Conservation (phyloP, 1,140 invertebrate species). For the Apolygus lucorum region DNA sequence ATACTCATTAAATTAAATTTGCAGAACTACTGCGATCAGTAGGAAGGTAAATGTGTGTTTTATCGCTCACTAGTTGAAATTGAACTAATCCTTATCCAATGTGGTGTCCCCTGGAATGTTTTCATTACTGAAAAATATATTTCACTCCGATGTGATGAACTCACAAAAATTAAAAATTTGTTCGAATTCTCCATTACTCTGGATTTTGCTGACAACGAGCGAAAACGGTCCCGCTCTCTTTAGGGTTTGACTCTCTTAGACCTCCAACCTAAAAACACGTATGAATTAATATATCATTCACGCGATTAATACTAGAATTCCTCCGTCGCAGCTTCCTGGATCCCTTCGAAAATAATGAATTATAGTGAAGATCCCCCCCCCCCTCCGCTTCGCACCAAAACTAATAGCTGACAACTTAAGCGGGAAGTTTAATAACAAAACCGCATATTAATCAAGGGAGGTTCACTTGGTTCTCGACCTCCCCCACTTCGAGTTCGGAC, state of each 20-base stretch:
- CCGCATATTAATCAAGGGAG: neutral
- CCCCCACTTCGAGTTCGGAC: neutral
- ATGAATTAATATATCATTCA: neutral
- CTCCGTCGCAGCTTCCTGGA: too few species aligned
- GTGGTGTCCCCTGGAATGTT: too few species aligned
- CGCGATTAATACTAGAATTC: neutral
- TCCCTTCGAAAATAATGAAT: neutral
- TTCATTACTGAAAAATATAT: too few species aligned
- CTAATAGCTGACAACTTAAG: constrained; percentile 1
- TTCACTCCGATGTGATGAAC: too few species aligned
- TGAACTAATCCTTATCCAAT: too few species aligned
- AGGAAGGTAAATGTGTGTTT: too few species aligned
- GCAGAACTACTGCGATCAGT: too few species aligned
- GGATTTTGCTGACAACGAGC: neutral
- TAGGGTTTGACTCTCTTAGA: neutral
- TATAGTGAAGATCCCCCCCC: neutral
- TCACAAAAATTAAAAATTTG: too few species aligned
- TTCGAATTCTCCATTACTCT: too few species aligned
- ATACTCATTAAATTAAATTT: too few species aligned
- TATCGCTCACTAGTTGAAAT: too few species aligned
- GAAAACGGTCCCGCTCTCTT: neutral
- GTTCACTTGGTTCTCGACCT: neutral
- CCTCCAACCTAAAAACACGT: neutral
- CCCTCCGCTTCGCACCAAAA: neutral
- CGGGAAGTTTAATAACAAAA: neutral